Evolutionary conservation across 2,888 invertebrate species (phyloP).

Genomic region (Ecdyonurus torrentis): DNA sequence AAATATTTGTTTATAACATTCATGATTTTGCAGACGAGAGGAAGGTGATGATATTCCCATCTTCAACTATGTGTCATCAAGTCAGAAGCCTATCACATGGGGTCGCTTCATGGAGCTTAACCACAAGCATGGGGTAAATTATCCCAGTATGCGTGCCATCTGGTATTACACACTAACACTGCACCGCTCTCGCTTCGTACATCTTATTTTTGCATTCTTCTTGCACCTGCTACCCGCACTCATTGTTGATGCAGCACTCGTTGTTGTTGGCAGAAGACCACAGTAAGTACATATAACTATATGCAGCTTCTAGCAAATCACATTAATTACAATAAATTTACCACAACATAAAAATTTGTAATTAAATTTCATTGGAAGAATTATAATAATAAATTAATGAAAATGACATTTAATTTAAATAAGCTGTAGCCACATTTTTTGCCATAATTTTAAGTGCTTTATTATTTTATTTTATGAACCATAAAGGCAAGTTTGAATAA

Average conservation of each 20-base stretch:
- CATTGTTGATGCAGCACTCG: constrained; percentile 40
- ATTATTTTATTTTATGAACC: too few relatives aligned
- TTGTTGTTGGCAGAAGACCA: constrained; percentile 47
- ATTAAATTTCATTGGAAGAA: too few relatives aligned
- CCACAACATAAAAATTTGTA: not conserved
- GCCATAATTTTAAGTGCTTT: too few relatives aligned
- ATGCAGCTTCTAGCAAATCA: constrained; percentile 47
- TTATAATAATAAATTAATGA: too few relatives aligned
- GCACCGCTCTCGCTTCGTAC: constrained; percentile 34
- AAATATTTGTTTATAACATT: too few relatives aligned
- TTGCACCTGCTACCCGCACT: constrained; percentile 56
- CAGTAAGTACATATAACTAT: constrained; percentile 33
- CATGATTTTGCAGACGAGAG: not conserved
- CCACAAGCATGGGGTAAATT: constrained; percentile 28
- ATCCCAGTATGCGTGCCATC: constrained; percentile 19
- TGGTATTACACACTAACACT: constrained; percentile 37
- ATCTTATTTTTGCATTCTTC: constrained; percentile 38
- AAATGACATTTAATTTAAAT: too few relatives aligned
- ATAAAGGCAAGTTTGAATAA: too few relatives aligned
- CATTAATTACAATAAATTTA: constrained; percentile 29
- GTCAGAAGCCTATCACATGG: constrained; percentile 68
- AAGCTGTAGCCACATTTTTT: too few relatives aligned
- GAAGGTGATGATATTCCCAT: constrained; percentile 36
- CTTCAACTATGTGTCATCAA: constrained; percentile 75
- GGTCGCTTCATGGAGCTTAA: constrained; percentile 39